phyloP scores from a whole-genome alignment of 1,140 invertebrate genomes.

The Muscidifurax raptorellus region DNA sequence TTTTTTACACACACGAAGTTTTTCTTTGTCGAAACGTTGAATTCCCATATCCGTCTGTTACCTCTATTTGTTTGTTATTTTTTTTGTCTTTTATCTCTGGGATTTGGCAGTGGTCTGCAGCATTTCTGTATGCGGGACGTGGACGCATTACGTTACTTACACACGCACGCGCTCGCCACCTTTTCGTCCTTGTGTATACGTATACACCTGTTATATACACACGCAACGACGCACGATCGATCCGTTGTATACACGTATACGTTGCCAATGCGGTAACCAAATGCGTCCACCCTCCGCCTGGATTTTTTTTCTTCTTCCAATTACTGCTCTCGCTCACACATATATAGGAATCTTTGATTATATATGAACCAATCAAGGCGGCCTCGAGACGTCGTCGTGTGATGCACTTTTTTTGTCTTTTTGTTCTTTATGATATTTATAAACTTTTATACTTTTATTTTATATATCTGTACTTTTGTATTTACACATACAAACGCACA shows the following conservation, averaged over 20 bases:
- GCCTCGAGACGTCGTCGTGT: constrained; percentile 71
- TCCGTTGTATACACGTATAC: neutral
- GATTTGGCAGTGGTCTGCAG: neutral
- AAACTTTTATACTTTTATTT: constrained; percentile 10
- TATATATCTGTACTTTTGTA: constrained; percentile 40
- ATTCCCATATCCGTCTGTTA: neutral
- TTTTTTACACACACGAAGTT: neutral
- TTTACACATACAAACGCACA: constrained; percentile 7
- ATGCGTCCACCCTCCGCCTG: neutral
- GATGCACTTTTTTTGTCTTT: constrained; percentile 55
- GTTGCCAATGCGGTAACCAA: neutral
- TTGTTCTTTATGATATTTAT: constrained; percentile 54
- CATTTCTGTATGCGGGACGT: neutral
- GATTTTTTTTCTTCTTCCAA: neutral
- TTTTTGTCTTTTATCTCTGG: neutral
- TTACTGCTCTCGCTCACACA: constrained; percentile 25
- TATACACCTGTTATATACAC: neutral
- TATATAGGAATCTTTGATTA: constrained; percentile 7
- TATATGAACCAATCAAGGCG: constrained; percentile 57
- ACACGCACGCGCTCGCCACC: too few species aligned
- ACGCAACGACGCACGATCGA: neutral
- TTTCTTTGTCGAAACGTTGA: neutral
- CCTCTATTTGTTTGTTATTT: neutral
- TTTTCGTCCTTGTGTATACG: neutral
- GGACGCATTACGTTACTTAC: neutral